Conservation (phyloP, 2,888 invertebrate genomes). For the Myathropa florea region DNA sequence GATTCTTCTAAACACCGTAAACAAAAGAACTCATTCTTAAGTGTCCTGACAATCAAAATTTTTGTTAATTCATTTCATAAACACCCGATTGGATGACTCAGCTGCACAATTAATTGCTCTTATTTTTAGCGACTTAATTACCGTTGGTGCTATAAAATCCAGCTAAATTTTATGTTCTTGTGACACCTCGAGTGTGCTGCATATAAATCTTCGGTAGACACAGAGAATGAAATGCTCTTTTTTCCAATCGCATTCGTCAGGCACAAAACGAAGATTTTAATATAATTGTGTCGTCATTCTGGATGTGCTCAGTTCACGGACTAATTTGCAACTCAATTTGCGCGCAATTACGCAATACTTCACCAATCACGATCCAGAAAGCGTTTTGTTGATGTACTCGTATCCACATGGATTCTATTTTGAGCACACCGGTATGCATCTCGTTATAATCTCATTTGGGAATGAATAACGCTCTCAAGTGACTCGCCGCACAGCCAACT, state of each 20-base stretch:
- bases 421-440: slow-evolving; percentile 16
- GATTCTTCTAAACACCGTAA: neutral
- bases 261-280: neutral
- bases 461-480: neutral
- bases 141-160: neutral
- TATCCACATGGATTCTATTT: slow-evolving; percentile 13
- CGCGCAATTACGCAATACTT: neutral
- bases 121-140: slow-evolving; percentile 21
- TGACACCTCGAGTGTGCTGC: neutral
- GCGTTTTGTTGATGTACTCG: slow-evolving; percentile 8
- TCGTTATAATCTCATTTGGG: slow-evolving; percentile 19
- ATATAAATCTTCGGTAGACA: neutral
- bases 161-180: neutral
- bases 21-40: neutral
- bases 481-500: neutral
- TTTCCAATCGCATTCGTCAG: neutral
- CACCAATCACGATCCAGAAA: neutral
- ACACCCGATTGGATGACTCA: slow-evolving; percentile 15
- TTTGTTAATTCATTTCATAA: neutral
- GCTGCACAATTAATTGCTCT: neutral
- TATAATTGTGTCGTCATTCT: slow-evolving; percentile 4
- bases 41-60: neutral
- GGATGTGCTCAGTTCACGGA: neutral
- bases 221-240: neutral
- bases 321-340: neutral